Evolutionary conservation across 1,140 invertebrate genomes (phyloP), one percentile per base, ranked within the genome.

Genomic region (Aradophagus sp.): DNA sequence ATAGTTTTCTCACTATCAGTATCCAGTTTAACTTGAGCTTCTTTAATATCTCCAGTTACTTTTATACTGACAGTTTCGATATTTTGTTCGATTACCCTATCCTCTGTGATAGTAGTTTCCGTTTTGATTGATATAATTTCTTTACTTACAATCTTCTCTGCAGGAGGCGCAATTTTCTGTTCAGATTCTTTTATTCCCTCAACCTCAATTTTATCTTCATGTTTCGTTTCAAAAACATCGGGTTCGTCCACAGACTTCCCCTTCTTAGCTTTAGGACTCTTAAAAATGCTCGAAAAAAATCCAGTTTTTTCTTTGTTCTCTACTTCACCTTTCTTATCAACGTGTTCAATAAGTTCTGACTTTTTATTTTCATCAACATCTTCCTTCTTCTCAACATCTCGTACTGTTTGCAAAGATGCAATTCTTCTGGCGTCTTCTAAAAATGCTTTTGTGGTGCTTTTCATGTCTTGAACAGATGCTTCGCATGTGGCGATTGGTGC

Each of bases 71-170:
- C 14, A 38, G 63, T 61, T 53, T 71, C 29, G 26, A 65, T 35
- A 38, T 44, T 53, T 52, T 75, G 50, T 42, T 70, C 55, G 14
- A 58, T 53, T 12, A 58, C 39, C 44, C 66, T 66, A 36, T 61
- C 50, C 42, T 66, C 63, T n/a, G 65, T 59, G 11, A 73, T 27
- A 29, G 14, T 71, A 3, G 62, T 65, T 58, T 71, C 47, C 13
- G 59, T 75, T 65, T 63, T 65, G 2, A 61, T 42, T n/a, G 52
- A 61, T 17, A 65, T 13, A 41, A 67, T 36, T 56, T 72, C 52
- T 31, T 70, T 19, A 15, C 16, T 70, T 13, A 62, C 23, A 34
- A 52, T 12, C 36, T 75, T 70, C 14, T 55, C 63, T 2, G 2
- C n/a, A 32, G 26, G 6, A n/a, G n/a, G n/a, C n/a, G n/a, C n/a